These are phyloP conservation scores for Smutsia temminckii DNA, from an alignment of 2,797 vertebrate genomes.

Conservation along the genomic window DNA sequence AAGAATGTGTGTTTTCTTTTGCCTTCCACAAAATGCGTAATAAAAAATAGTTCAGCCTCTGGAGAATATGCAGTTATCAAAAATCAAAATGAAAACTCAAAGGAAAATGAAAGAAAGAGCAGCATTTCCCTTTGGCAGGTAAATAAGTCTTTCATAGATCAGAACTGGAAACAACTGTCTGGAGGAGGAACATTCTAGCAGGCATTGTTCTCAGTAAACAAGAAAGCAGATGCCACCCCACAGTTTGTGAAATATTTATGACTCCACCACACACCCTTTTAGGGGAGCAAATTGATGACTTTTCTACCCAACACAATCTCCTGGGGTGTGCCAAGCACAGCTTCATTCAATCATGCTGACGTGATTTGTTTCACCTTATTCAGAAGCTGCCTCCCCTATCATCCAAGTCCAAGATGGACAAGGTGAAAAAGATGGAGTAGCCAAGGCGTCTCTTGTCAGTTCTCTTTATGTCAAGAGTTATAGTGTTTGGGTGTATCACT, in stretches of 20 bases:
- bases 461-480: conserved; percentile 57
- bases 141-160: conserved; percentile 59
- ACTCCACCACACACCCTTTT: conserved; percentile 57
- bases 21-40: conserved; percentile 52
- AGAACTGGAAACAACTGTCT: conserved; percentile 8
- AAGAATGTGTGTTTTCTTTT: conserved; percentile 44
- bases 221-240: conserved; percentile 66
- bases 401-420: conserved; percentile 26
- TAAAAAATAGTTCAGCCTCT: conserved; percentile 48
- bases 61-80: conserved; percentile 59
- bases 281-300: conserved; percentile 73
- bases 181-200: conserved; percentile 42
- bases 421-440: not conserved
- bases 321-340: conserved; percentile 63
- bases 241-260: conserved; percentile 78
- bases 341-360: conserved; percentile 58
- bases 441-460: conserved; percentile 39
- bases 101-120: conserved; percentile 51
- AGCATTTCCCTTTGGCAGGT: not conserved
- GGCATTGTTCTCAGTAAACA: conserved; percentile 64
- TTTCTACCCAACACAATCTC: conserved; percentile 59
- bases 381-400: conserved; percentile 41
- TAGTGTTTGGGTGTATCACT: not conserved
- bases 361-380: conserved; percentile 67
- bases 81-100: conserved; percentile 73